Evolutionary conservation across 2,888 invertebrate species (phyloP), one percentile per base, ranked within the genome.

Genomic region (Seira musarum): DNA sequence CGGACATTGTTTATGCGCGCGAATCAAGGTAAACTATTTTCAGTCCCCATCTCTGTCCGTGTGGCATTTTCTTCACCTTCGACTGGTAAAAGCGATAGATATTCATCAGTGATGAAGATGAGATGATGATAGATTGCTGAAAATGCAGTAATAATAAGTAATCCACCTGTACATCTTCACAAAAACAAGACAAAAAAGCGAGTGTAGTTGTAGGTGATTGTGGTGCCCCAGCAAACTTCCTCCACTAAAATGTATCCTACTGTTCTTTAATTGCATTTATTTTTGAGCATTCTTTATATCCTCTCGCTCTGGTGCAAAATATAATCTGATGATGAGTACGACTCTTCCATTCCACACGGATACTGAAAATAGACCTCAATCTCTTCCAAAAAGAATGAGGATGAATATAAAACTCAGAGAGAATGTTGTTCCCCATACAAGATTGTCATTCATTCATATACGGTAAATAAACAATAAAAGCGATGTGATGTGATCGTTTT

Each of bases 11-110:
- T 53, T 53, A 53, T 53, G 53, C 17, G 53, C 17, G 53, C 13
- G 53, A 53, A 53, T 17, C 53, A 53, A 53, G 53, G 53, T 53
- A 53, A 53, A 53, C 53, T 53, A 53, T 53, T 53, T 53, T 53
- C 6, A 53, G 53, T 53, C n/a, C 53, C 17, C 17, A 53, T 53
- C 30, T 30, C 30, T 30, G 53, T 13, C 53, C 3, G 6, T 53
- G 53, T 53, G 53, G 53, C 3, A 5, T 13, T 15, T 53, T 53
- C 53, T 53, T 53, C 53, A 53, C 53, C 53, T 53, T 53, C 53
- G 17, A 13, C n/a, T 53, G 6, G 53, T n/a, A 8, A 3, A 13
- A 53, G 15, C 53, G 3, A n/a, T 40, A 40, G 13, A 40, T 6
- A 40, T 40, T n/a, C n/a, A n/a, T n/a, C n/a, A n/a, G n/a, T n/a